Base-by-base conservation (phyloP, 2,797 vertebrate genomes). In the Anas bahamensis region DNA sequence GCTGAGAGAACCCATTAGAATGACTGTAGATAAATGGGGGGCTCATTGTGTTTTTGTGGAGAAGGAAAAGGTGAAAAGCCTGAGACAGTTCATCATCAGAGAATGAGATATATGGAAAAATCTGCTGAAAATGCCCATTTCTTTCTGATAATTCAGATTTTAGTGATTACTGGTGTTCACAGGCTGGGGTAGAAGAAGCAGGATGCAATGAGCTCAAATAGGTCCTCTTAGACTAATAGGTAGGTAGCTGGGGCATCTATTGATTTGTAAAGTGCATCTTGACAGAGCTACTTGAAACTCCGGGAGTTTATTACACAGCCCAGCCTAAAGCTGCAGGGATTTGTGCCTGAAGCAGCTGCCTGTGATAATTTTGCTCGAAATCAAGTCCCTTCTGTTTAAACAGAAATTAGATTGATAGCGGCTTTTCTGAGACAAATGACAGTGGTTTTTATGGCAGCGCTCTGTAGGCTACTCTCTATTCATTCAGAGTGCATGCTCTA, bases 251-350 rank as follows among this genome's bases (percentile, higher is more conserved):
- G n/a, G 35, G 11, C n/a, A 39, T 9, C 69, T 77, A 84, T 4
- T 89, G 84, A 70, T 89, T 86, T 84, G 26, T 76, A 31, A 83
- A 86, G 61, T 80, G 77, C 39, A 31, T 85, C 78, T 82, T 92
- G n/a, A 76, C 10, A 46, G 64, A 79, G 52, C 46, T 90, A 13
- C 71, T 71, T 56, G 21, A 59, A 86, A 84, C 23, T 46, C 63
- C 63, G 41, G 13, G 66, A 82, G 39, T 79, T 92, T n/a, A 76
- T 92, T 93, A 66, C 7, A 9, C 11, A 84, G 16, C 35, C 7
- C 1, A 14, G 46, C 29, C 33, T 61, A 65, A 88, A 86, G 64
- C 46, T 87, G 60, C 19, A 48, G 42, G 50, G 84, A 17, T 70
- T 84, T 79, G 42, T 79, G 48, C n/a, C 46, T 70, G 68, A 88